Conservation (phyloP, 2,113 vertebrate genomes). For the Gobio gobio region DNA sequence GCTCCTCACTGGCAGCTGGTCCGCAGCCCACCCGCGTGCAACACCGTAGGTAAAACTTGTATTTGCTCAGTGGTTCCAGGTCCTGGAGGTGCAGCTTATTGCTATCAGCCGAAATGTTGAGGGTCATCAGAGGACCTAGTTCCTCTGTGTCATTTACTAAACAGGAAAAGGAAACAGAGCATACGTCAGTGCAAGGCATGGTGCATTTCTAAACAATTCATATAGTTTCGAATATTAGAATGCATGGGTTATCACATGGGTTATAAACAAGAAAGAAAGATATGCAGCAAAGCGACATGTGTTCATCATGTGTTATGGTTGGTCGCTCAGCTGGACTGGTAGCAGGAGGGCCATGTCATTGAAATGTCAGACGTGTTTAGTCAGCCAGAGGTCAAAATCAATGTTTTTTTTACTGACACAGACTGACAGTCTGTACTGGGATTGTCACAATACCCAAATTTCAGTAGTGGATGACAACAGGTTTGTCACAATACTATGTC, state of each 20-base stretch:
- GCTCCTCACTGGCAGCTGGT: slow-evolving; percentile 84
- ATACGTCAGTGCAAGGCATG: not conserved
- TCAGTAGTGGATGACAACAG: not conserved
- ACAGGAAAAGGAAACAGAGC: slow-evolving; percentile 44
- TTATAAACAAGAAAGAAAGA: not conserved
- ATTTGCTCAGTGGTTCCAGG: slow-evolving; percentile 84
- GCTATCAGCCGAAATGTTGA: slow-evolving; percentile 77
- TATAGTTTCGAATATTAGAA: not conserved
- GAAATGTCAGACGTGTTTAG: slow-evolving; percentile 45
- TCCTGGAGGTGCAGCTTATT: slow-evolving; percentile 81
- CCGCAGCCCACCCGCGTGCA: slow-evolving; percentile 90
- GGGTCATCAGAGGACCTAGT: slow-evolving; percentile 75
- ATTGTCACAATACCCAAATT: not conserved
- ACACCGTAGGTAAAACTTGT: slow-evolving; percentile 89
- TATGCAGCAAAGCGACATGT: slow-evolving; percentile 2
- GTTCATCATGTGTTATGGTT: slow-evolving; percentile 7
- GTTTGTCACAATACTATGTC: not conserved
- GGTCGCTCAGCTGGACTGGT: slow-evolving; percentile 12
- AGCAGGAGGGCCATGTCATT: slow-evolving; percentile 12
- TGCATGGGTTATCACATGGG: not conserved
- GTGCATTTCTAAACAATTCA: not conserved
- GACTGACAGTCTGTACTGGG: slow-evolving; percentile 1
- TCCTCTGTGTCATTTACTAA: slow-evolving; percentile 90
- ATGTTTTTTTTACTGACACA: not conserved
- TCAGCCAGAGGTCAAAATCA: slow-evolving; percentile 35